These are phyloP conservation scores for Spongia lamella DNA, from an alignment of 37 sponge, comb jelly and placozoan genomes.

Conservation along the genomic window DNA sequence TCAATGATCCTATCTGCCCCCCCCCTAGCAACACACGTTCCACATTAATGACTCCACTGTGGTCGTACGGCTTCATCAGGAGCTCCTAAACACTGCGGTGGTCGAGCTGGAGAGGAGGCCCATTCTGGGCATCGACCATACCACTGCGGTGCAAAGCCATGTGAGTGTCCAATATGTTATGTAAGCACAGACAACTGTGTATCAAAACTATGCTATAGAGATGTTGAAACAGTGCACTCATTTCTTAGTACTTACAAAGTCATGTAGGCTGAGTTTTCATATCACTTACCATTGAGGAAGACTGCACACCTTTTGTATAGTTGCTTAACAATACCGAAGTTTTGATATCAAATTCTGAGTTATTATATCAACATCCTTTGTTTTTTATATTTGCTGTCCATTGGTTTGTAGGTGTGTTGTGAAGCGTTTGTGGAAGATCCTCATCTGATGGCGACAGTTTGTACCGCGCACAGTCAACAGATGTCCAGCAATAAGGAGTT, in stretches of 20 bases:
- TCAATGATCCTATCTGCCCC: too few species aligned
- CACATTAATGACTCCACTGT: not conserved
- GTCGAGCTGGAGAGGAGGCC: constrained; percentile 30
- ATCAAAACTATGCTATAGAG: too few species aligned
- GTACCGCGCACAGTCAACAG: constrained; percentile 1
- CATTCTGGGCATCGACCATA: constrained; percentile 30
- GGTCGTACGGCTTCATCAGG: constrained; percentile 9
- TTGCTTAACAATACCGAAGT: too few species aligned
- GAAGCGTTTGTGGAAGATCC: constrained; percentile 49
- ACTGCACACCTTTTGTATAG: too few species aligned
- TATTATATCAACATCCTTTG: too few species aligned
- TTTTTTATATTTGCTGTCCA: not conserved
- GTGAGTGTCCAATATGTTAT: too few species aligned
- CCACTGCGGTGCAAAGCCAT: constrained; percentile 27
- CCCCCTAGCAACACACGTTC: not conserved
- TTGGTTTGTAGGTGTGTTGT: constrained; percentile 41
- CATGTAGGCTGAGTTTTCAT: too few species aligned
- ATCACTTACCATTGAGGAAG: too few species aligned
- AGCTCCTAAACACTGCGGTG: constrained; percentile 32
- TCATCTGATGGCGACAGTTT: constrained; percentile 27
- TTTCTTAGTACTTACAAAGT: too few species aligned
- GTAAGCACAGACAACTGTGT: too few species aligned
- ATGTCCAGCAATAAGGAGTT: not conserved
- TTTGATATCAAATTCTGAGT: too few species aligned
- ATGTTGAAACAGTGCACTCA: too few species aligned